Evolutionary conservation across 2,113 vertebrate species (phyloP).

Genomic region (Cervus canadensis): DNA sequence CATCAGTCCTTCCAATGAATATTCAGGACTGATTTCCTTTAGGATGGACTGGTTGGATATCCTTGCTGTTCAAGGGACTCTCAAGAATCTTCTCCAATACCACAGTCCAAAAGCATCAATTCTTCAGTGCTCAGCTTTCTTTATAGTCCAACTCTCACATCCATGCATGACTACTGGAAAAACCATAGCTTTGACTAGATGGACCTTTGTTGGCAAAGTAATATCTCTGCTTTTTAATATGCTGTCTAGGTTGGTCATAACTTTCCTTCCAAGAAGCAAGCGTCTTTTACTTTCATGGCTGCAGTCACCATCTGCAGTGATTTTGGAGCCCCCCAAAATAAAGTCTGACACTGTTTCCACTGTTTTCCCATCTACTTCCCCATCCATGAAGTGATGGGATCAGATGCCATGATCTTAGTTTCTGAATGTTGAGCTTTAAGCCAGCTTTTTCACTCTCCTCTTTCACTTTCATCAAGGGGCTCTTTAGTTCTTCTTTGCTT

Average conservation of each 20-base stretch:
- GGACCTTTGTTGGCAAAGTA: not conserved
- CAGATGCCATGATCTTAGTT: not conserved
- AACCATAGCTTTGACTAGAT: not conserved
- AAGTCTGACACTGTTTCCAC: not conserved
- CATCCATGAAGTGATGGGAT: not conserved
- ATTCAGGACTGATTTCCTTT: not conserved
- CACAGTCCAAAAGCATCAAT: not conserved
- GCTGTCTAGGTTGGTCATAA: not conserved
- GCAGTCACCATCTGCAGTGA: not conserved
- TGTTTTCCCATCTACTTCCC: not conserved
- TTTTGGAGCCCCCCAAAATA: not conserved
- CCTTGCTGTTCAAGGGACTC: not conserved
- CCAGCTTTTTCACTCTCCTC: not conserved
- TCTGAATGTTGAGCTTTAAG: not conserved
- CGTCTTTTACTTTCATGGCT: not conserved
- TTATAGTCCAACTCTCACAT: not conserved
- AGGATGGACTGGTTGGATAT: not conserved
- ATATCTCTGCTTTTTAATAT: not conserved
- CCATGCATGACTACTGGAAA: not conserved
- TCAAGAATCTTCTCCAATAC: not conserved
- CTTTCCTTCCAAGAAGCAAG: not conserved
- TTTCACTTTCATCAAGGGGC: not conserved
- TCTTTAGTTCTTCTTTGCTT: not conserved
- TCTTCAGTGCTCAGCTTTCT: not conserved
- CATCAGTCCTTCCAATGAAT: not conserved